These are phyloP conservation scores for Heliopora coerulea DNA, from an alignment of 92 coral and sea anemone species.

Conservation along the genomic window DNA sequence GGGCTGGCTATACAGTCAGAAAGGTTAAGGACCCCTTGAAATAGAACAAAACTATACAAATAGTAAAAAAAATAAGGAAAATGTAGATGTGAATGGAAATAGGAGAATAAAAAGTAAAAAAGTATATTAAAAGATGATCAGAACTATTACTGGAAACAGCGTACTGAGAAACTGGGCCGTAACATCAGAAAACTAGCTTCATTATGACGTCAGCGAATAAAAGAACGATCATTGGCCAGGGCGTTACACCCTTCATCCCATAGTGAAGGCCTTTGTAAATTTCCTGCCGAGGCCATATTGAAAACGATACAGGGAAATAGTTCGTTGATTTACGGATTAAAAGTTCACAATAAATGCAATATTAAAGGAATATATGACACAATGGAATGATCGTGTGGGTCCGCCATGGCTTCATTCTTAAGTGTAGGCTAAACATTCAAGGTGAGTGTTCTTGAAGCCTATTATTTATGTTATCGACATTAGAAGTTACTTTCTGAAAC, in stretches of 20 bases:
- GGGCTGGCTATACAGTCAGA: too few relatives aligned
- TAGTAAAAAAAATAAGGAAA: too few relatives aligned
- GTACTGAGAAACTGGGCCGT: too few relatives aligned
- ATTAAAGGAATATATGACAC: conserved; percentile 16
- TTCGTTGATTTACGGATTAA: conserved; percentile 37
- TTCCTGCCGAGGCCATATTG: conserved; percentile 43
- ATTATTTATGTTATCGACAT: conserved; percentile 7
- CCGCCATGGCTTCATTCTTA: conserved; percentile 29
- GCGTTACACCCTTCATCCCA: conserved; percentile 33
- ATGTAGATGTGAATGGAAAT: too few relatives aligned
- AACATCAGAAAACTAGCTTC: background rate
- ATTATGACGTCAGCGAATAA: conserved; percentile 29
- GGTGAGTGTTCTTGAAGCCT: conserved; percentile 23
- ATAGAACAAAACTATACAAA: too few relatives aligned
- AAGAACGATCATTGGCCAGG: conserved; percentile 37
- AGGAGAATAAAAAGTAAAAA: too few relatives aligned
- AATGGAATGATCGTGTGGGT: conserved; percentile 38
- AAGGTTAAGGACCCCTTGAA: too few relatives aligned
- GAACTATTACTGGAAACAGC: too few relatives aligned
- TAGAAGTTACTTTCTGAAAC: conserved; percentile 3
- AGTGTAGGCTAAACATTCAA: conserved; percentile 22
- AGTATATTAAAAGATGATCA: too few relatives aligned
- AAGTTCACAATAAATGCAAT: conserved; percentile 19
- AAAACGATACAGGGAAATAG: conserved; percentile 26
- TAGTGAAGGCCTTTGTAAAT: conserved; percentile 7